These are phyloP conservation scores for Semotilus atromaculatus DNA, from an alignment of 2,797 vertebrate genomes.

Conservation along the genomic window DNA sequence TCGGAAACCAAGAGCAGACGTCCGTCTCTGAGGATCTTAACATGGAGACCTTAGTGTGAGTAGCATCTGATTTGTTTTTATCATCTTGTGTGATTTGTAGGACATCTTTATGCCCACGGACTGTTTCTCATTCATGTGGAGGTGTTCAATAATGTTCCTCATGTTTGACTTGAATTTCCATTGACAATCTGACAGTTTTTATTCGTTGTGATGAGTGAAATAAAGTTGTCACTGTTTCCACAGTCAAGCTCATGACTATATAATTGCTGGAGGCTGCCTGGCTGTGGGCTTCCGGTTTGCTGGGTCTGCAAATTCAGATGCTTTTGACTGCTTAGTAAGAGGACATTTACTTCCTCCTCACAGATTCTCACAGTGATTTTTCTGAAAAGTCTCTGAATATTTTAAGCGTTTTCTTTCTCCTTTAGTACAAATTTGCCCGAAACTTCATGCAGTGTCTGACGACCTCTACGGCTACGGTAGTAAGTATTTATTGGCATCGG, in stretches of 20 bases:
- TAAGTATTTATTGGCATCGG: slow-evolving; percentile 74
- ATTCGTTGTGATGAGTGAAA: slow-evolving; percentile 5
- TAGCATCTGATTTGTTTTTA: slow-evolving; percentile 50
- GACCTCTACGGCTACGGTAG: slow-evolving; percentile 88
- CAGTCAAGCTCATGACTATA: slow-evolving; percentile 97
- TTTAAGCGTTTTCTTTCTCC: not conserved
- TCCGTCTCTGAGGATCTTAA: slow-evolving; percentile 91
- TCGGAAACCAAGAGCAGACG: slow-evolving; percentile 83
- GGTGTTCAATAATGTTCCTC: slow-evolving; percentile 3
- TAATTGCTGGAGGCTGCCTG: slow-evolving; percentile 94
- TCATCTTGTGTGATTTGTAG: not conserved
- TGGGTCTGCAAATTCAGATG: slow-evolving; percentile 93
- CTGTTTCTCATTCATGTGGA: slow-evolving; percentile 10
- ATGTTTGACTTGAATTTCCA: not conserved
- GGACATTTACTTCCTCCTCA: not conserved
- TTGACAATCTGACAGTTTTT: not conserved
- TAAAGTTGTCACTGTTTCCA: slow-evolving; percentile 27
- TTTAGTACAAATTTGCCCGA: slow-evolving; percentile 89
- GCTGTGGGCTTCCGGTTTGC: slow-evolving; percentile 96
- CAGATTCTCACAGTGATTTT: not conserved
- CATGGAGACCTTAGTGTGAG: slow-evolving; percentile 95
- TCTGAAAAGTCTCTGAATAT: not conserved
- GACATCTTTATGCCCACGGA: slow-evolving; percentile 16
- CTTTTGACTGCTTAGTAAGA: slow-evolving; percentile 94
- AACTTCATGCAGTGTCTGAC: slow-evolving; percentile 94